Evolutionary conservation across 2,797 vertebrate genomes (phyloP).

Genomic region (Thunnus albacares): DNA sequence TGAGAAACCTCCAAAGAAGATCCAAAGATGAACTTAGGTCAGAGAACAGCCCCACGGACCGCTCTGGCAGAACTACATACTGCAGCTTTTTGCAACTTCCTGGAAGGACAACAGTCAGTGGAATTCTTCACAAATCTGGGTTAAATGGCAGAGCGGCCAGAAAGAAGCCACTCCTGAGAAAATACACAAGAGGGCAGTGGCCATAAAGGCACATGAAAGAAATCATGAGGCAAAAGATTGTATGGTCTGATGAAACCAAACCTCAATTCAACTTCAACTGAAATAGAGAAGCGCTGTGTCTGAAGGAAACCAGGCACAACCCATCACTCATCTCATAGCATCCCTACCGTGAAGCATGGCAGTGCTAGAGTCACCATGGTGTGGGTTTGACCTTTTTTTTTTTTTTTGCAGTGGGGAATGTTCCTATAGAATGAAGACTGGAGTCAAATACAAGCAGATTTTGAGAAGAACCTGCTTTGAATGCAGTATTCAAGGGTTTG

Average conservation of each 20-base stretch:
- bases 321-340: conserved; percentile 37
- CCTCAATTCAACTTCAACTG: conserved; percentile 24
- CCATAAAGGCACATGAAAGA: conserved; percentile 44
- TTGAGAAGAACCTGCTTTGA: background rate
- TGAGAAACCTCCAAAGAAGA: conserved; percentile 59
- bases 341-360: conserved; percentile 19
- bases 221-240: conserved; percentile 44
- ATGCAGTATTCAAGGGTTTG: background rate
- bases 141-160: conserved; percentile 45
- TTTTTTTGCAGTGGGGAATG: background rate
- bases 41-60: conserved; percentile 34
- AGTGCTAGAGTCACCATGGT: background rate
- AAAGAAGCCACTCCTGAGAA: conserved; percentile 47
- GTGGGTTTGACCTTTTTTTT: conserved; percentile 1
- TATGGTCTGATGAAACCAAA: conserved; percentile 44
- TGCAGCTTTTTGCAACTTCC: conserved; percentile 30
- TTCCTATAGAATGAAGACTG: background rate
- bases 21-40: conserved; percentile 52
- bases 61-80: conserved; percentile 56
- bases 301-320: conserved; percentile 37
- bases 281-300: conserved; percentile 46
- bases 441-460: conserved; percentile 3
- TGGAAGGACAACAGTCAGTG: conserved; percentile 63
- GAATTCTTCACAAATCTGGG: conserved; percentile 58
- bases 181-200: conserved; percentile 30